Evolutionary conservation across 2,888 invertebrate genomes (phyloP), one percentile per base, ranked within the genome.

Genomic region (Rhagium mordax): DNA sequence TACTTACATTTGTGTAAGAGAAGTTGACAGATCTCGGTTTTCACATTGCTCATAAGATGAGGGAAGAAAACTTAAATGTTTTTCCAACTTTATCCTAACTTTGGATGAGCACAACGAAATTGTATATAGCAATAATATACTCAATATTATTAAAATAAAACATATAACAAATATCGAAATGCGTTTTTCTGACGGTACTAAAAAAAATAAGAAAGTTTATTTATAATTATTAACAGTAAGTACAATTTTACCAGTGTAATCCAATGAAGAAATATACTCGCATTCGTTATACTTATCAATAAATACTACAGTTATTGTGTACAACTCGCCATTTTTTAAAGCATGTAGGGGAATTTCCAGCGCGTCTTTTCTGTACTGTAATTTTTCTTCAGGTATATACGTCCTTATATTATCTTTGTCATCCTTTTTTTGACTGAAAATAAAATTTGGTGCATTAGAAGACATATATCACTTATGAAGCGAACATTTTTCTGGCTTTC

Each of bases 241-340:
- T 21, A 48, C 41, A 2, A 18, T n/a, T 53, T 65, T 68, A 78
- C 78, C 64, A 41, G 49, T 65, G 0, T 72, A 65, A 21, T 18
- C 62, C 10, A 68, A 71, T 7, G 67, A 71, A 2, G 74, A 71
- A 6, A 53, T 20, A 20, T 78, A 78, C 6, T 27, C 51, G 18
- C 78, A 78, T 13, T 71, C 78, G 57, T 78, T 70, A 47, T 47
- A 70, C 64, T 71, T 64, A 51, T 72, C 60, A 27, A 61, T 68
- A 69, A 75, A 78, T 57, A 49, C 33, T 21, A 74, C 69, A 20
- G 70, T 78, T 18, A 78, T 41, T 27, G 24, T 75, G 33, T 76
- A 78, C 2, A 47, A 48, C n/a, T 71, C 65, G 8, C 29, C 66
- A 51, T 73, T 68, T n/a, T 68, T 76, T 6, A 78, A 18, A 61